These are phyloP conservation scores for Sarcophaga caerulescens DNA, from an alignment of 2,888 invertebrate genomes.

Conservation along the genomic window DNA sequence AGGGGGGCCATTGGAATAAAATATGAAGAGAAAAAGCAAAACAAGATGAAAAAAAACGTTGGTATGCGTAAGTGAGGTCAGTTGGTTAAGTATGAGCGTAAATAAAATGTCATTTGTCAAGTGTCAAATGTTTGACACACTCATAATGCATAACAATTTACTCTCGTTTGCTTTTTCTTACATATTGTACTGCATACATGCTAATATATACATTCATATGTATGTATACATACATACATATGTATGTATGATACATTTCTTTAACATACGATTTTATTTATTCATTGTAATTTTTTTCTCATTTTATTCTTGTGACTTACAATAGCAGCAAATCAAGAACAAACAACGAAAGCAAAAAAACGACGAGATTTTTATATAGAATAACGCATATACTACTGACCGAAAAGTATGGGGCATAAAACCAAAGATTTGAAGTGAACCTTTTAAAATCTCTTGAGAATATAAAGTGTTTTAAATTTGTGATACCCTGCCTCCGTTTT, in stretches of 20 bases:
- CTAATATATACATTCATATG: too few relatives aligned
- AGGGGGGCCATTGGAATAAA: not conserved
- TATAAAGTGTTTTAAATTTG: slow-evolving; percentile 53
- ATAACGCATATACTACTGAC: not conserved
- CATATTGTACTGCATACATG: not conserved
- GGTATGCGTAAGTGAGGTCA: slow-evolving; percentile 69
- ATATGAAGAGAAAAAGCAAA: not conserved
- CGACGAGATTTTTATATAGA: not conserved
- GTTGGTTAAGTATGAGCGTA: slow-evolving; percentile 69
- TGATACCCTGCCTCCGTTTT: not conserved
- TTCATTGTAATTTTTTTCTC: slow-evolving; percentile 24
- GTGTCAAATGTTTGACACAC: slow-evolving; percentile 69
- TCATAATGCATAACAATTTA: slow-evolving; percentile 67
- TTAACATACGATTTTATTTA: not conserved
- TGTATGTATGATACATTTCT: too few relatives aligned
- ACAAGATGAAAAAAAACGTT: slow-evolving; percentile 4
- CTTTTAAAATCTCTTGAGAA: slow-evolving; percentile 55
- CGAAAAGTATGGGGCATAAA: not conserved
- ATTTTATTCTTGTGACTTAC: slow-evolving; percentile 31
- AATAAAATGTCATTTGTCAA: slow-evolving; percentile 72
- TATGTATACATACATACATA: too few relatives aligned
- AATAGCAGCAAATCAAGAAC: not conserved
- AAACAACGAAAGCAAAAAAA: not conserved
- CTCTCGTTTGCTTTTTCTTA: slow-evolving; percentile 30
- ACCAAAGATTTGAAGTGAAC: slow-evolving; percentile 19